Evolutionary conservation across 2,888 invertebrate species (phyloP).

Genomic region (Eupithecia centaureata): DNA sequence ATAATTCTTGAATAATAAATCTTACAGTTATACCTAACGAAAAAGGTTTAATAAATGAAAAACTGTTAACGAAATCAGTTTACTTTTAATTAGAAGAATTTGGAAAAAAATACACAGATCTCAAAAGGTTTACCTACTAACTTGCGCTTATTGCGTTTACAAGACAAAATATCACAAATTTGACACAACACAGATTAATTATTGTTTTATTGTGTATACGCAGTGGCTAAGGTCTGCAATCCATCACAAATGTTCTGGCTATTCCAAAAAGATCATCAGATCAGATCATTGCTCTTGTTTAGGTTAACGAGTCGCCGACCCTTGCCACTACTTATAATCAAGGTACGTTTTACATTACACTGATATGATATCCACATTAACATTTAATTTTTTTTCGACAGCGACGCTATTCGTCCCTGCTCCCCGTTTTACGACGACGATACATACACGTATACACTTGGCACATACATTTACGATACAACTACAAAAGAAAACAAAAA

Average conservation of each 20-base stretch:
- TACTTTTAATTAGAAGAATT: conserved; percentile 73
- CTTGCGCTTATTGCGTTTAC: conserved; percentile 67
- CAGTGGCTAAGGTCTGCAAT: conserved; percentile 17
- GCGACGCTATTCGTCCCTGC: conserved; percentile 37
- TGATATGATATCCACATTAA: conserved; percentile 54
- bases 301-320: neutral
- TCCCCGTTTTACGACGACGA: conserved; percentile 42
- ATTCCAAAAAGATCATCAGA: neutral
- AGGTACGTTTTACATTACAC: conserved; percentile 30
- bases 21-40: neutral
- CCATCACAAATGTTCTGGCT: neutral
- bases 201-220: conserved; percentile 31
- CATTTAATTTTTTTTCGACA: conserved; percentile 64
- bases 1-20: too few relatives aligned
- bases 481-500: conserved; percentile 52
- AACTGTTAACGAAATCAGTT: conserved; percentile 66
- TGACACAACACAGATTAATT: conserved; percentile 64
- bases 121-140: conserved; percentile 60
- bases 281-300: neutral
- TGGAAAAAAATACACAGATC: conserved; percentile 73
- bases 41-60: conserved; percentile 47
- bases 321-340: conserved; percentile 21
- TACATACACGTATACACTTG: conserved; percentile 50
- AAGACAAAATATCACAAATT: conserved; percentile 56
- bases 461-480: conserved; percentile 47